Conservation (phyloP, 2,797 vertebrate genomes). For the Protonibea diacanthus region DNA sequence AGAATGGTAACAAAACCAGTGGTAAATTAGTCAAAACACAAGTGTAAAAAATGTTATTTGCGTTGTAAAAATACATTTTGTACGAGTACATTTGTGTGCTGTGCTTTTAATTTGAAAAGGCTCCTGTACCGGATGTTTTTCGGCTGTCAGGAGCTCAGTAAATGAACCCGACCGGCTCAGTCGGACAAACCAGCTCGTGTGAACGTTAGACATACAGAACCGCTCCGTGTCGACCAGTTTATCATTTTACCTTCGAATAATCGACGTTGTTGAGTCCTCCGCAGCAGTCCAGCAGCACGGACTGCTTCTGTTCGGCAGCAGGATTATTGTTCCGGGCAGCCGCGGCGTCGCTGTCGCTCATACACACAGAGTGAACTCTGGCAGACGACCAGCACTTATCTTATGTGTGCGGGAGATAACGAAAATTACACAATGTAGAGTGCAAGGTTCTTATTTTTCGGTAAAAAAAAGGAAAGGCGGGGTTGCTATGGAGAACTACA, state of each 20-base stretch:
- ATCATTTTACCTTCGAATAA: slow-evolving; percentile 80
- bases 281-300: slow-evolving; percentile 79
- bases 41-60: too few relatives aligned
- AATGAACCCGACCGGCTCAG: accelerated
- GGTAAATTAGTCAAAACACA: too few relatives aligned
- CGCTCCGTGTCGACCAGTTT: not conserved
- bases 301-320: not conserved
- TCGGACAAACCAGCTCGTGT: not conserved
- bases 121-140: not conserved
- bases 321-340: slow-evolving; percentile 3
- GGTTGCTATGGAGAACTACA: not conserved
- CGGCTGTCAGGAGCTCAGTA: not conserved
- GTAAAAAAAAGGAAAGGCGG: not conserved
- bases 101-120: slow-evolving; percentile 63
- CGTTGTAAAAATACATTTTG: too few relatives aligned
- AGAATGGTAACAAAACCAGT: too few relatives aligned
- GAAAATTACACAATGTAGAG: slow-evolving; percentile 18
- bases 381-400: not conserved
- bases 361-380: slow-evolving; percentile 4
- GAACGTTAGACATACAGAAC: accelerated
- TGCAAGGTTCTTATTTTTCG: slow-evolving; percentile 13
- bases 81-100: too few relatives aligned
- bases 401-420: not conserved
- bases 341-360: slow-evolving; percentile 43
- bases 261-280: slow-evolving; percentile 85